Conservation (phyloP, 2,888 invertebrate genomes). For the Leptopilina syphax region DNA sequence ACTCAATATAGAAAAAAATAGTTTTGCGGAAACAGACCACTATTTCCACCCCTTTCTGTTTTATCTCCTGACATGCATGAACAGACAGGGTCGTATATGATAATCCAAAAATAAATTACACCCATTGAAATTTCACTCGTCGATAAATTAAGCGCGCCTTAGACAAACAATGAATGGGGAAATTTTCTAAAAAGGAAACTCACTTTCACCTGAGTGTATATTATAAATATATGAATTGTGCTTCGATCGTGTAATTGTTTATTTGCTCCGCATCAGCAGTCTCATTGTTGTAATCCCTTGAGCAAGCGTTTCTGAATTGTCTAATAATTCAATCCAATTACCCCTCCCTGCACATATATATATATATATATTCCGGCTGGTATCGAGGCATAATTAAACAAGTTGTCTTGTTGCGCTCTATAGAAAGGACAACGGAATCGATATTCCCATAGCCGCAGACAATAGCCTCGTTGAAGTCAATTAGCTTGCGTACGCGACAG, state of each 20-base stretch:
- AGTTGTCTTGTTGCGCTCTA: conserved; percentile 7
- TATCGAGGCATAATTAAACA: conserved; percentile 29
- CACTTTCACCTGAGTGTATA: background rate
- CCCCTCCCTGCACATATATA: background rate
- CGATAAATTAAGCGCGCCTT: no score
- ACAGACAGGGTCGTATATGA: no score
- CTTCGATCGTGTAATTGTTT: background rate
- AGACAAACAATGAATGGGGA: background rate
- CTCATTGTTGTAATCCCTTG: background rate
- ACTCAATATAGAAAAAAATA: no score
- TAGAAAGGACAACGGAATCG: background rate
- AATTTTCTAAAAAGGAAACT: background rate
- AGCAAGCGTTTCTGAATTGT: background rate
- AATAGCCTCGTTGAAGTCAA: conserved; percentile 39
- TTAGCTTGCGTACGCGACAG: conserved; percentile 20
- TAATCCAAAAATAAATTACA: no score
- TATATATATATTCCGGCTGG: background rate
- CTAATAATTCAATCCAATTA: conserved; percentile 19
- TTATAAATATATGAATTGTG: background rate
- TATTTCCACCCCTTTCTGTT: no score
- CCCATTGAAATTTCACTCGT: no score
- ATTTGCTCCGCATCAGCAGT: background rate
- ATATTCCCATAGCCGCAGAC: background rate
- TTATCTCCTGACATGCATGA: no score
- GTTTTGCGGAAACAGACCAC: no score